A percentile compares a stretch with the other conserved stretches of the same genome.
Evolutionary conservation across 1,140 invertebrate genomes (phyloP).

Genomic region (Triops cancriformis): DNA sequence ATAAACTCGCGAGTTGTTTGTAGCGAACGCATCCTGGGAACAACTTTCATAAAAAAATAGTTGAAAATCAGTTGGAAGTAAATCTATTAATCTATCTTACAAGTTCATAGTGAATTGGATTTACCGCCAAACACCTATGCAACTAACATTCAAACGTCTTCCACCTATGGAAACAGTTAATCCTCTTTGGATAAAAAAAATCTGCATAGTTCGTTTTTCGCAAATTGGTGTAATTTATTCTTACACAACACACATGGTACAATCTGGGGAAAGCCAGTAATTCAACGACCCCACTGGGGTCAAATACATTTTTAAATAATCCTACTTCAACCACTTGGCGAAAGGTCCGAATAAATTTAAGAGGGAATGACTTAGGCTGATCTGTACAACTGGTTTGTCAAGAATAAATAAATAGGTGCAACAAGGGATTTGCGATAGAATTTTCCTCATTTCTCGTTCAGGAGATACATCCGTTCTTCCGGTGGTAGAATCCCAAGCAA

Average conservation of each 20-base stretch:
- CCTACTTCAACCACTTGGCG: background rate
- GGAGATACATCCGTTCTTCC: slow-evolving; percentile 56
- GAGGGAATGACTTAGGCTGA: background rate
- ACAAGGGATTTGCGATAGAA: slow-evolving; percentile 17
- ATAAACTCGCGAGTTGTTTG: no score
- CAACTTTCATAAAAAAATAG: no score
- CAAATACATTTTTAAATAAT: background rate
- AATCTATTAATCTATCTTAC: no score
- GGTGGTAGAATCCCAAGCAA: slow-evolving; percentile 61
- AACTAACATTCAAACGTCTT: no score
- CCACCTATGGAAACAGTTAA: no score
- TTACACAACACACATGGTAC: background rate
- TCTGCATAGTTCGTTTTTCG: no score
- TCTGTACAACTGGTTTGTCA: background rate
- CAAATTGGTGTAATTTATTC: background rate
- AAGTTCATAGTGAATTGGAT: no score
- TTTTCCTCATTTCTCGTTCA: background rate
- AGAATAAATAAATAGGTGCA: background rate
- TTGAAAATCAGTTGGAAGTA: no score
- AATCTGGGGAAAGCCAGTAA: background rate
- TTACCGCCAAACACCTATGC: no score
- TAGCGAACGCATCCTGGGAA: no score
- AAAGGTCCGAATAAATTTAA: background rate
- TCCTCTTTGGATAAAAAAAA: no score
- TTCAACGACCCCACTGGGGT: slow-evolving; percentile 1